phyloP scores from a whole-genome alignment of 1,140 invertebrate genomes.

The Drosophila mauritiana region DNA sequence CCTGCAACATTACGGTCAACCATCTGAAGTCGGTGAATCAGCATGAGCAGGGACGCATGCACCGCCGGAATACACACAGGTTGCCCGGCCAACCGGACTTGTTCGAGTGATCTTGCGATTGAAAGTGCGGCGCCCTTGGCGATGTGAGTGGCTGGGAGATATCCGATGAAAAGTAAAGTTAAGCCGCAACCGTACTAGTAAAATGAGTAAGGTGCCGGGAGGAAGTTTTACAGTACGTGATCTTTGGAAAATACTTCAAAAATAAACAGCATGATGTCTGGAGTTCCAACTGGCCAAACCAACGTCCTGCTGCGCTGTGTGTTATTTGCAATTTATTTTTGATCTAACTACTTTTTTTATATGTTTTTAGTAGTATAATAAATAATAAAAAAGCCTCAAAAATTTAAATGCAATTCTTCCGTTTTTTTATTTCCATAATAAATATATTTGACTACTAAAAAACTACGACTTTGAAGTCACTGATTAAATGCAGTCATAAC shows the following conservation, averaged over 20 bases:
- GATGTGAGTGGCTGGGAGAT: too few relatives aligned
- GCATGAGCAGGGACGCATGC: conserved; percentile 88
- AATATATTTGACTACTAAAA: not conserved
- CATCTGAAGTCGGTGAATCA: conserved; percentile 87
- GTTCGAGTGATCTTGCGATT: conserved; percentile 4
- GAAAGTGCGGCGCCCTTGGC: too few relatives aligned
- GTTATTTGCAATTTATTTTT: conserved; percentile 70
- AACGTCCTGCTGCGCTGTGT: conserved; percentile 44
- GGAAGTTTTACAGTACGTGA: not conserved
- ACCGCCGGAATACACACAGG: conserved; percentile 66
- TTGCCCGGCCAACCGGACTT: not conserved
- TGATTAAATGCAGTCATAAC: too few relatives aligned
- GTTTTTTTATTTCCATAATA: too few relatives aligned
- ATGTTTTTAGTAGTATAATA: conserved; percentile 50
- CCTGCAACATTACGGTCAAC: conserved; percentile 87
- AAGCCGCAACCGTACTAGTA: not conserved
- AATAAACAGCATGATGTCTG: too few relatives aligned
- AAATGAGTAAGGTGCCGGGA: not conserved
- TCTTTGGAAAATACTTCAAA: not conserved
- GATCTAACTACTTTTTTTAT: conserved; percentile 51
- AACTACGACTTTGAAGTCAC: too few relatives aligned
- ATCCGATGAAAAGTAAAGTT: not conserved
- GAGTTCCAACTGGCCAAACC: not conserved
- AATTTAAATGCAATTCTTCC: not conserved
- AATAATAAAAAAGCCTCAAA: conserved; percentile 39